phyloP scores from a whole-genome alignment of 2,797 vertebrate genomes.

The Sus cebifrons region DNA sequence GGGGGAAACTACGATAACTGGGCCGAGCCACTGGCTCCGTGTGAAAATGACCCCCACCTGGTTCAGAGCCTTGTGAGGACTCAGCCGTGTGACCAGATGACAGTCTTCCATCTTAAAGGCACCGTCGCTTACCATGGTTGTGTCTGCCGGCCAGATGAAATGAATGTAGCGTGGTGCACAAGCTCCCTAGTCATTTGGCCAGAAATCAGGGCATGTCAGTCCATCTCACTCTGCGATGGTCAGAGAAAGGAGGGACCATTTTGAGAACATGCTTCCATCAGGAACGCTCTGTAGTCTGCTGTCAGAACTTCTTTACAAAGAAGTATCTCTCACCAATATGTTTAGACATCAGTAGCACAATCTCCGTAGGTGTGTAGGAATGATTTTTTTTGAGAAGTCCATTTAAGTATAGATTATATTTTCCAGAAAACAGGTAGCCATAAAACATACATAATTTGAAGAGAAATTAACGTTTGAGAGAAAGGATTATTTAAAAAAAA shows the following conservation, averaged over 20 bases:
- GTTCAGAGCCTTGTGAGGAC: neutral
- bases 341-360: neutral
- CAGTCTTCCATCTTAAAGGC: constrained; percentile 24
- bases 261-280: neutral
- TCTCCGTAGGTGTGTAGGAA: neutral
- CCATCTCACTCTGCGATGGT: neutral
- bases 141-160: neutral
- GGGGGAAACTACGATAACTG: neutral
- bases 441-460: constrained; percentile 62
- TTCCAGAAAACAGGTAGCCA: constrained; percentile 30
- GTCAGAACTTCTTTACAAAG: neutral
- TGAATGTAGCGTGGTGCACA: neutral
- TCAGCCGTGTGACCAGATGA: neutral
- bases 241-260: neutral
- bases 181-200: constrained; percentile 7
- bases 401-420: constrained; percentile 48
- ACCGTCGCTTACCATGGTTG: constrained; percentile 9
- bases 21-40: neutral
- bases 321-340: constrained; percentile 12
- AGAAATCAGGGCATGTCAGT: neutral
- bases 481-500: constrained; percentile 58
- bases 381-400: constrained; percentile 60
- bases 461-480: constrained; percentile 66
- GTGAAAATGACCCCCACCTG: neutral
- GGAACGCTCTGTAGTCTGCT: neutral